Percentiles rank a stretch among this genome's conserved stretches.
phyloP scores from a whole-genome alignment of 2,888 invertebrate genomes.

The Pimpla rufipes region DNA sequence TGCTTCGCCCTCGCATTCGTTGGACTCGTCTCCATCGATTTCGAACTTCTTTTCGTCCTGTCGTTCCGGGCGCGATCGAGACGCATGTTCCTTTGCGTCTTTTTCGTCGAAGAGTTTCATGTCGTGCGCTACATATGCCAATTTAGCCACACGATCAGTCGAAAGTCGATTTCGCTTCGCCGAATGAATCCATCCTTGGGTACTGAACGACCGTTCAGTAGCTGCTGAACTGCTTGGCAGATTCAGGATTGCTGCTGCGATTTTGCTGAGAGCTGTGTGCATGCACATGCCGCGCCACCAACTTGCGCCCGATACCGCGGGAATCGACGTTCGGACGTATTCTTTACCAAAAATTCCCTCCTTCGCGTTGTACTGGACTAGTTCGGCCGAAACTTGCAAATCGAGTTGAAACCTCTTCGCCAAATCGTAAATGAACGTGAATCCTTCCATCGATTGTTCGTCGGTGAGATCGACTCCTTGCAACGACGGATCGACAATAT shows the following conservation, averaged over 20 bases:
- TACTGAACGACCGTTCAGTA: constrained; percentile 64
- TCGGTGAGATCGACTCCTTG: constrained; percentile 29
- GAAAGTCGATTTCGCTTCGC: constrained; percentile 73
- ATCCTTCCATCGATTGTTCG: constrained; percentile 32
- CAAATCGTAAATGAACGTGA: constrained; percentile 29
- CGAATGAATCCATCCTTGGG: constrained; percentile 73
- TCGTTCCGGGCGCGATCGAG: neutral
- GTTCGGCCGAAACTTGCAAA: constrained; percentile 1
- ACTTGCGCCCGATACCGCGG: constrained; percentile 6
- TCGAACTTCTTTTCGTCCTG: neutral
- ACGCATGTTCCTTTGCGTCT: neutral
- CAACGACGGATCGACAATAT: constrained; percentile 56
- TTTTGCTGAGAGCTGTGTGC: constrained; percentile 66
- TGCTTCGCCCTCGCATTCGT: neutral
- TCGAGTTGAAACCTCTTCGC: constrained; percentile 20
- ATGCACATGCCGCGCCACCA: constrained; percentile 71
- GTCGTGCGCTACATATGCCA: constrained; percentile 69
- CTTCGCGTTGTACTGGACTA: constrained; percentile 18
- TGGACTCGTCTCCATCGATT: neutral
- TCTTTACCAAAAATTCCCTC: constrained; percentile 34
- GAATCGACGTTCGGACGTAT: constrained; percentile 18
- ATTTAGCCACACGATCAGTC: constrained; percentile 69
- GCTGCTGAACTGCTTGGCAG: constrained; percentile 21
- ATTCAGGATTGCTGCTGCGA: constrained; percentile 69
- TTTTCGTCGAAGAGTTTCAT: constrained; percentile 32